phyloP scores from a whole-genome alignment of 1,140 invertebrate genomes.

The Aporrectodea caliginosa region DNA sequence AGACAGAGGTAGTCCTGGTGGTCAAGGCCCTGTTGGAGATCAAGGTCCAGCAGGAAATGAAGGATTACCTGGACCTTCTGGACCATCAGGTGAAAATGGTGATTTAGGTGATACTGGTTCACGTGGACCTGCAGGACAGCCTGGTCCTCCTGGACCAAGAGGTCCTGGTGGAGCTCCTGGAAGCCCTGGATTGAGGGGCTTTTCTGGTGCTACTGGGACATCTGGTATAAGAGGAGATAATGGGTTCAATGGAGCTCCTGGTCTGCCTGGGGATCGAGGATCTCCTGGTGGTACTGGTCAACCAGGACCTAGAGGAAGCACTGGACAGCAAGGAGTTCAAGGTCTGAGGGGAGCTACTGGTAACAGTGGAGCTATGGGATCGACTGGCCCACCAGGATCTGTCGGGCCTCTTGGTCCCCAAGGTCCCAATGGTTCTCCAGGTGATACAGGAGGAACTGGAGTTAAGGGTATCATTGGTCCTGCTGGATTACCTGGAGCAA shows the following conservation, averaged over 20 bases:
- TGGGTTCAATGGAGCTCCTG: conserved; percentile 13
- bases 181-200: not conserved
- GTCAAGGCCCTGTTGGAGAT: not conserved
- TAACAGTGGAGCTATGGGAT: conserved; percentile 24
- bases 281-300: not conserved
- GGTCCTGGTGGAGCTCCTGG: not conserved
- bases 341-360: conserved; percentile 29
- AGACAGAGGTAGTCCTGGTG: not conserved
- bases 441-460: conserved; percentile 22
- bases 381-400: not conserved
- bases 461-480: not conserved
- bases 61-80: conserved; percentile 1
- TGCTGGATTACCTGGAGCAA: conserved; percentile 12
- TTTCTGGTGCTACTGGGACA: too few relatives aligned
- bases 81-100: not conserved
- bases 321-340: conserved; percentile 13
- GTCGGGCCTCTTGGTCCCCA: conserved; percentile 5
- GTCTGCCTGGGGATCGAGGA: conserved; percentile 4
- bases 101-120: not conserved
- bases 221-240: not conserved
- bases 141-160: not conserved
- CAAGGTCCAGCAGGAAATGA: not conserved
- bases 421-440: not conserved
- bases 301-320: not conserved
- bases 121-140: not conserved